Evolutionary conservation across 2,888 invertebrate species (phyloP).

Genomic region (Macrophya annulata): DNA sequence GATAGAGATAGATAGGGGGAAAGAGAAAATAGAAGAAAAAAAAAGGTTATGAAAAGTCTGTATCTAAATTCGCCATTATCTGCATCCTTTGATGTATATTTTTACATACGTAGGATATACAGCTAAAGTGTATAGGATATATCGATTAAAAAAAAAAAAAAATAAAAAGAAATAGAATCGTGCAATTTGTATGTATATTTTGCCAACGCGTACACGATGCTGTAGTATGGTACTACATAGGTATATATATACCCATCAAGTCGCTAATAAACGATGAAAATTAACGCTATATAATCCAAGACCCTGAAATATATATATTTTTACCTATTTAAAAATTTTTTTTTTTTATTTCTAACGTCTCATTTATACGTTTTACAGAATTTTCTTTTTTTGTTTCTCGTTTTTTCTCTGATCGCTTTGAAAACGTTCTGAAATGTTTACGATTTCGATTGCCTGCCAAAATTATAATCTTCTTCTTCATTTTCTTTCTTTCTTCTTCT

Average conservation of each 20-base stretch:
- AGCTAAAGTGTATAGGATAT: not conserved
- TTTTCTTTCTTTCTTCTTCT: too few relatives aligned
- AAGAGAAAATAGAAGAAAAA: not conserved
- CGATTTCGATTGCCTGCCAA: conserved; percentile 13
- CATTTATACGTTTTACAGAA: not conserved
- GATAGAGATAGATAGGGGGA: not conserved
- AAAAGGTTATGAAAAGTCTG: not conserved
- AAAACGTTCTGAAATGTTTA: conserved; percentile 12
- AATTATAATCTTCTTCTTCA: not conserved
- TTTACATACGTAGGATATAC: not conserved
- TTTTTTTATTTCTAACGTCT: not conserved
- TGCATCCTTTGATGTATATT: conserved; percentile 26
- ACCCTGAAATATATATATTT: not conserved
- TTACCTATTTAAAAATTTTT: not conserved
- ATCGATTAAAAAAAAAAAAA: not conserved
- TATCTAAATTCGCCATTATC: conserved; percentile 30
- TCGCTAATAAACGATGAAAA: not conserved
- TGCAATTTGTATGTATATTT: not conserved
- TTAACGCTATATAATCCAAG: not conserved
- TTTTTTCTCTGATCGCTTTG: not conserved
- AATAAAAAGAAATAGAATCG: not conserved
- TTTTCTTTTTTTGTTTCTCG: not conserved
- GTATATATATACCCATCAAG: too few relatives aligned
- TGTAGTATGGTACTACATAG: not conserved
- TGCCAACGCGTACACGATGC: not conserved